Base-by-base conservation (phyloP, 2,113 vertebrate genomes). In the Apus apus region DNA sequence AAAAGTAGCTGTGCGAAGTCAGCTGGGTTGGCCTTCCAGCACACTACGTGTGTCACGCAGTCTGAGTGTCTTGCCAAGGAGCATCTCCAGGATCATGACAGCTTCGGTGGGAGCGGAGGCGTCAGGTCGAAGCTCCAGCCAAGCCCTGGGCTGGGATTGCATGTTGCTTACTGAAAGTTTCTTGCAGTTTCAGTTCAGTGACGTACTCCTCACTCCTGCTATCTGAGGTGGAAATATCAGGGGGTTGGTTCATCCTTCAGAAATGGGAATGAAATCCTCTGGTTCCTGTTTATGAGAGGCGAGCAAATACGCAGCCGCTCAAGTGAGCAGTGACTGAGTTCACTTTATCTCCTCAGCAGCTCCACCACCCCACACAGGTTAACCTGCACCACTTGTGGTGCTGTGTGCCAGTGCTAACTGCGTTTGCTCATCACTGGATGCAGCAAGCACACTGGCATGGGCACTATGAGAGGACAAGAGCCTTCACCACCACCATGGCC, bases 21-120 rank as follows among this genome's bases (percentile, higher is more conserved):
- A 76, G 30, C 45, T n/a, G 40, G 46, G 26, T 34, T 0, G 0
- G 8, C 64, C 12, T 25, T 94, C 62, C 40, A 51, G 57, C 0
- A 0, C 25, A 12, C 0, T 2, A 79, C 2, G 19, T 18, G 27
- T 40, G 22, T 53, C 36, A 25, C 2, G 3, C 15, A 61, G 15
- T 2, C 5, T 0, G 3, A 94, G 43, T 1, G 2, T 30, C 51
- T 85, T 53, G 92, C 62, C 89, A 82, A 78, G 66, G 51, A 90
- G 19, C 0, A 0, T 87, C 60, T 77, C 51, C 43, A 43, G 54
- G 77, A 64, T 58, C 62, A 43, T 1, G 1, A 73, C 45, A 72
- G 46, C 71, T 79, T 70, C 6, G 7, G 15, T 38, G 50, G 56
- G 40, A 93, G 22, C 1, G 3, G 30, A 66, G 80, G 57, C 9